Conservation (phyloP, 2,888 invertebrate species). For the Zeuzera pyrina region DNA sequence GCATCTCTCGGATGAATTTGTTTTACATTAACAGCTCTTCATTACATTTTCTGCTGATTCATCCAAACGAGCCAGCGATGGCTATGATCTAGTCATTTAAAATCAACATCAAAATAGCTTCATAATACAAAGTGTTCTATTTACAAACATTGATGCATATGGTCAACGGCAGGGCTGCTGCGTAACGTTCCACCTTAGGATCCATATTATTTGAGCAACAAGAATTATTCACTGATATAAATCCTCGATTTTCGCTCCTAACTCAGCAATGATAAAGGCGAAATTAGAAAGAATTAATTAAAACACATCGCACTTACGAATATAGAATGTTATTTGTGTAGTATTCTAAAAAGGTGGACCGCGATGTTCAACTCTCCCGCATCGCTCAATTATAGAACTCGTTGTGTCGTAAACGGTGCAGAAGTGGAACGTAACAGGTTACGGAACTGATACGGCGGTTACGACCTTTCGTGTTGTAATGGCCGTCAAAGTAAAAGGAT, state of each 20-base stretch:
- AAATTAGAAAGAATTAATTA: too few species aligned
- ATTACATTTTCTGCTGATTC: constrained; percentile 19
- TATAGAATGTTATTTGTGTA: constrained; percentile 73
- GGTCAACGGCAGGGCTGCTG: constrained; percentile 69
- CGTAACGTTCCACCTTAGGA: constrained; percentile 63
- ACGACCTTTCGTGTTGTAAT: constrained; percentile 30
- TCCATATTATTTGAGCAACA: constrained; percentile 50
- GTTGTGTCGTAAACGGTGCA: constrained; percentile 50
- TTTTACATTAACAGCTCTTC: constrained; percentile 24
- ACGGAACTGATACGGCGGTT: constrained; percentile 28
- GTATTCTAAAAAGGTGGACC: constrained; percentile 73
- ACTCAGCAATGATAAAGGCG: constrained; percentile 24
- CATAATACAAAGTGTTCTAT: constrained; percentile 59
- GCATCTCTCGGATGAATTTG: constrained; percentile 12
- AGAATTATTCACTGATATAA: constrained; percentile 22
- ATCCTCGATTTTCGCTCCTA: constrained; percentile 29
- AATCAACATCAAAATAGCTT: constrained; percentile 38
- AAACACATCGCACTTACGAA: too few species aligned
- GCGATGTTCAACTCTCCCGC: constrained; percentile 72
- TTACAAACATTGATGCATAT: constrained; percentile 73
- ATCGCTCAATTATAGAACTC: constrained; percentile 70
- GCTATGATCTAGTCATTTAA: constrained; percentile 28
- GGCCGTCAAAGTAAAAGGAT: constrained; percentile 28
- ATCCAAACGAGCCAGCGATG: constrained; percentile 30
- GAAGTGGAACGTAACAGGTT: constrained; percentile 42